Evolutionary conservation across 2,797 vertebrate species (phyloP), one percentile per base, ranked within the genome.

Genomic region (Helarctos malayanus): DNA sequence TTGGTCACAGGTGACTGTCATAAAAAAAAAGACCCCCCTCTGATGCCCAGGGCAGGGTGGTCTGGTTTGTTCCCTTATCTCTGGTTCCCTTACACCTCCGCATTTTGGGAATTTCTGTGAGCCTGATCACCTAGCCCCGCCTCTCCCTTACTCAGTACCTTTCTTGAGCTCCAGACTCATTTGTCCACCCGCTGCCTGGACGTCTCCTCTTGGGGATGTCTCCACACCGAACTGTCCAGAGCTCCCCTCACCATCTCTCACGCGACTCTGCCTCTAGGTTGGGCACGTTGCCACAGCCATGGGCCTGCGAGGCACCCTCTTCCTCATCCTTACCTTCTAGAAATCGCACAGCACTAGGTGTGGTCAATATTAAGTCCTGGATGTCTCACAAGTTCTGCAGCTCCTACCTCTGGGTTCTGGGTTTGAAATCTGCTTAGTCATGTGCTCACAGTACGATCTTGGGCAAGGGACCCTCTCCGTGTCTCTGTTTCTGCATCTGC

Each of bases 391-490:
- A 47, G 23, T 56, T 32, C 88, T 19, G 10, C 0, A 32, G 35
- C 52, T 45, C 35, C 54, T 29, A 29, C 63, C 56, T 73, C 61
- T 57, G 83, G 63, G 41, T 5, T 56, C 23, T n/a, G 63, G 49
- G 63, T 73, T 84, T 59, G 59, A 76, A 49, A n/a, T 27, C 21
- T 61, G 23, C 45, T 13, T 11, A 5, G 23, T 41, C 32, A 3
- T 0, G 1, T 27, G 18, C 47, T 73, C 7, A 2, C 18, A 0
- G 38, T 14, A 1, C 13, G 6, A 19, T 21, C 32, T 12, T 56
- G 5, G 47, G 56, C 2, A 13, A 29, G 63, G 25, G 27, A 38
- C 63, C 47, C 81, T 76, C 29, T 59, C 32, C 25, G 3, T 23
- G 13, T 14, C 29, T 57, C 18, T 0, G 7, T 78, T 49, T 61